Conservation (phyloP, 2,113 vertebrate genomes). For the Ptychochromis oligacanthus region DNA sequence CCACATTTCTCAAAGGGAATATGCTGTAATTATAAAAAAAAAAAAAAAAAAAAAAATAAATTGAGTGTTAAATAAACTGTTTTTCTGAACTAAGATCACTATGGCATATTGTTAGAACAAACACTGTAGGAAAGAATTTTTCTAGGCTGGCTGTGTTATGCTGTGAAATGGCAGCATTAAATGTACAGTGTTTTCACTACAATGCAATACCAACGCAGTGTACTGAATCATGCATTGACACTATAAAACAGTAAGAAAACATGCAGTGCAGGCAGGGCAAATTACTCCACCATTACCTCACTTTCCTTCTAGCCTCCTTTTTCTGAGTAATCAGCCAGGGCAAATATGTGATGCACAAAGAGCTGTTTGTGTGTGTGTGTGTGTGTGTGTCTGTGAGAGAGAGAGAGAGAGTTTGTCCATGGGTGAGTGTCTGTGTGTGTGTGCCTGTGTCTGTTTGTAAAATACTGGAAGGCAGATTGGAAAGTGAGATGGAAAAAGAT, state of each 20-base stretch:
- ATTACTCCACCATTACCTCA: slow-evolving; percentile 59
- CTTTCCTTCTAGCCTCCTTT: slow-evolving; percentile 47
- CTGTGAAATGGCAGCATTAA: slow-evolving; percentile 38
- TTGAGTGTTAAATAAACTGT: too few relatives aligned
- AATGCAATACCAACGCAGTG: slow-evolving; percentile 29
- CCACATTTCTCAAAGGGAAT: background rate
- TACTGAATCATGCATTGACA: slow-evolving; percentile 37
- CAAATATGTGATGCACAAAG: slow-evolving; percentile 64
- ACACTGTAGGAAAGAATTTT: background rate
- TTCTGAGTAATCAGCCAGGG: slow-evolving; percentile 63
- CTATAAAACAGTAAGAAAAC: slow-evolving; percentile 44
- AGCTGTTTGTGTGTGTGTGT: slow-evolving; percentile 33
- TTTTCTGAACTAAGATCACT: background rate
- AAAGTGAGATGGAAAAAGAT: slow-evolving; percentile 59
- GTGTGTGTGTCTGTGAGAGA: background rate
- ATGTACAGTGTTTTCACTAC: slow-evolving; percentile 7
- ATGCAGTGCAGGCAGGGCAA: slow-evolving; percentile 15
- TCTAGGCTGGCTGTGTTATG: background rate
- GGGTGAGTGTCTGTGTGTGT: slow-evolving; percentile 6
- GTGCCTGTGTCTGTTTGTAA: slow-evolving; percentile 40
- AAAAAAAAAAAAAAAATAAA: too few relatives aligned
- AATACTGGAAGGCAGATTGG: slow-evolving; percentile 66
- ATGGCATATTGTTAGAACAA: background rate
- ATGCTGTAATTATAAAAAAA: slow-evolving; percentile 3
- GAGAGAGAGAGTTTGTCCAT: background rate